Percentiles rank a stretch among this genome's conserved stretches.
Evolutionary conservation across 2,797 vertebrate genomes (phyloP).

Genomic region (Falco columbarius): DNA sequence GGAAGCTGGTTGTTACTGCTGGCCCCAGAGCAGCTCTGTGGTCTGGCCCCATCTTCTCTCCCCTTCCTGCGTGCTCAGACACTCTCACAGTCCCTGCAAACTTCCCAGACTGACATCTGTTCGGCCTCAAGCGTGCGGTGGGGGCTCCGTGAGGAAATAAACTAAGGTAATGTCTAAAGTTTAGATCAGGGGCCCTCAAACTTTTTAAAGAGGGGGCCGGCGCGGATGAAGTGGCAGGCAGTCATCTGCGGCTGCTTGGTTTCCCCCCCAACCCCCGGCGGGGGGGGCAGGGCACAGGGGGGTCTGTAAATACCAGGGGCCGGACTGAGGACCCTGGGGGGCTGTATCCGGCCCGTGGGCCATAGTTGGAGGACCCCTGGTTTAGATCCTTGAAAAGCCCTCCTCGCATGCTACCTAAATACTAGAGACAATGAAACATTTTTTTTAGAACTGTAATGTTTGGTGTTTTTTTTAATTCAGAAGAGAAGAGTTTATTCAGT

Average conservation of each 20-base stretch:
- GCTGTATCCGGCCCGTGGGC: too few relatives aligned
- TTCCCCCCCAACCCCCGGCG: too few relatives aligned
- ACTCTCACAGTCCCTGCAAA: not conserved
- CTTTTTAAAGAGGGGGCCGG: too few relatives aligned
- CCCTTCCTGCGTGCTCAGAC: not conserved
- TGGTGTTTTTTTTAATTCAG: not conserved
- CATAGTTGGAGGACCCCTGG: too few relatives aligned
- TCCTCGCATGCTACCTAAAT: not conserved
- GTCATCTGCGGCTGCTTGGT: too few relatives aligned
- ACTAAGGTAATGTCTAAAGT: not conserved
- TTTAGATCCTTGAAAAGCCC: not conserved
- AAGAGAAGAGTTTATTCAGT: not conserved
- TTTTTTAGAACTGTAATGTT: not conserved
- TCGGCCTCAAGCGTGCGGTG: not conserved
- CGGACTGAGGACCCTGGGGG: too few relatives aligned
- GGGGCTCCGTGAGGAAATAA: not conserved
- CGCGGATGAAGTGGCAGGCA: too few relatives aligned
- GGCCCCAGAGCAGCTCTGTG: not conserved
- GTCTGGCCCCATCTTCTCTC: not conserved
- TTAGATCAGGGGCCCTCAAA: too few relatives aligned
- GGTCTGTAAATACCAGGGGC: too few relatives aligned
- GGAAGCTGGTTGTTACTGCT: not conserved
- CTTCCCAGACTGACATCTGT: not conserved
- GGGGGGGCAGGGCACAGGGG: too few relatives aligned
- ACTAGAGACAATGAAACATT: fast-evolving